Conservation (phyloP, 2,797 vertebrate genomes). For the Euphonia xanthogaster region DNA sequence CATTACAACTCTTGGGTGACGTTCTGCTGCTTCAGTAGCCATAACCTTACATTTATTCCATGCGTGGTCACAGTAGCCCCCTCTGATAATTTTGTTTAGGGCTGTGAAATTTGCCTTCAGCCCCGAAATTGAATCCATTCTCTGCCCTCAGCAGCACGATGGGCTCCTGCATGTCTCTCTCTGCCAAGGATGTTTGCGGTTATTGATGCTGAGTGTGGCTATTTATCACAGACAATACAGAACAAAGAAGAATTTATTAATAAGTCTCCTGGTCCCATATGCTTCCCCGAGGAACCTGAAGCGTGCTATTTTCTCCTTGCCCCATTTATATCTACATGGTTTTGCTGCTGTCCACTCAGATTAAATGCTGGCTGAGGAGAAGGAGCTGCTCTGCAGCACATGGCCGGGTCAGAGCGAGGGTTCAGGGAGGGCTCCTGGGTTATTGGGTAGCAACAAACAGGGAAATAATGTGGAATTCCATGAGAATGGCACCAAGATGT, state of each 20-base stretch:
- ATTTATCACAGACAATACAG: constrained; percentile 62
- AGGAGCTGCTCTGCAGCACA: not conserved
- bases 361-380: not conserved
- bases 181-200: constrained; percentile 62
- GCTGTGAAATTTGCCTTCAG: constrained; percentile 68
- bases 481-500: fast-evolving
- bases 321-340: not conserved
- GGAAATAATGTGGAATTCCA: fast-evolving
- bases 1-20: not conserved
- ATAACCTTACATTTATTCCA: constrained; percentile 33
- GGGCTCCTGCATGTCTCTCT: constrained; percentile 26
- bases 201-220: constrained; percentile 51
- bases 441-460: not conserved
- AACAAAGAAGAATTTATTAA: constrained; percentile 68
- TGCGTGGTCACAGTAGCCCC: not conserved
- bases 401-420: not conserved
- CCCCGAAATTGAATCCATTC: constrained; percentile 60
- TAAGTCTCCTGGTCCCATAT: constrained; percentile 19
- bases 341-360: constrained; percentile 20
- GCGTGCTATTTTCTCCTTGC: constrained; percentile 32
- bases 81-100: constrained; percentile 64
- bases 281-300: not conserved
- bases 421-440: not conserved
- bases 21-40: constrained; percentile 17
- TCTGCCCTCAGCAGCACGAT: constrained; percentile 5